Evolutionary conservation across 2,888 invertebrate genomes (phyloP).

Genomic region (Cremastinae sp.): DNA sequence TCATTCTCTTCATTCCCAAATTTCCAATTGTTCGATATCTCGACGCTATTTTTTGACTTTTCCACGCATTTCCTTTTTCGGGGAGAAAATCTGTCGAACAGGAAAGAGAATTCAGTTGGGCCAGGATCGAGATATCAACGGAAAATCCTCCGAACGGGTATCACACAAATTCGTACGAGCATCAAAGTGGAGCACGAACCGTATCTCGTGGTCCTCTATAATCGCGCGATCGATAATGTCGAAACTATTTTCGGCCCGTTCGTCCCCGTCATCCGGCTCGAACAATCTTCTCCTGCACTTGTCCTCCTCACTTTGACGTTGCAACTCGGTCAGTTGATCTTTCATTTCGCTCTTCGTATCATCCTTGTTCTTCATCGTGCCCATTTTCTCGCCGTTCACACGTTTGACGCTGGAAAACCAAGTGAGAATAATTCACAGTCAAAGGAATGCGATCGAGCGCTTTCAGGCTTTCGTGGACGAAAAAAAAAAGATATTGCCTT

Average conservation of each 20-base stretch:
- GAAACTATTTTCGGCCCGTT: conserved; percentile 37
- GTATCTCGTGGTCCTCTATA: conserved; percentile 40
- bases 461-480: not conserved
- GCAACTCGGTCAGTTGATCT: conserved; percentile 17
- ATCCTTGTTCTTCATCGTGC: not conserved
- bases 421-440: conserved; percentile 20
- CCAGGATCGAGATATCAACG: not conserved
- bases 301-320: conserved; percentile 50
- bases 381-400: conserved; percentile 5
- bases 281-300: conserved; percentile 57
- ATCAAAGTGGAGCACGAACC: conserved; percentile 49
- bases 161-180: conserved; percentile 8
- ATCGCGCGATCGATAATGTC: conserved; percentile 27
- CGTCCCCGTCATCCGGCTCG: conserved; percentile 48
- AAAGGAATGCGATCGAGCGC: not conserved
- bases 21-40: not conserved
- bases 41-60: too few relatives aligned
- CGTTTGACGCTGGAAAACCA: conserved; percentile 35
- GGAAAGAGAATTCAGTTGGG: too few relatives aligned
- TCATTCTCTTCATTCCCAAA: not conserved
- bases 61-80: too few relatives aligned
- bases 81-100: too few relatives aligned
- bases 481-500: not conserved
- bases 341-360: conserved; percentile 2
- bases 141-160: not conserved